Conservation (phyloP, 2,888 invertebrate genomes). For the Idaea biselata region DNA sequence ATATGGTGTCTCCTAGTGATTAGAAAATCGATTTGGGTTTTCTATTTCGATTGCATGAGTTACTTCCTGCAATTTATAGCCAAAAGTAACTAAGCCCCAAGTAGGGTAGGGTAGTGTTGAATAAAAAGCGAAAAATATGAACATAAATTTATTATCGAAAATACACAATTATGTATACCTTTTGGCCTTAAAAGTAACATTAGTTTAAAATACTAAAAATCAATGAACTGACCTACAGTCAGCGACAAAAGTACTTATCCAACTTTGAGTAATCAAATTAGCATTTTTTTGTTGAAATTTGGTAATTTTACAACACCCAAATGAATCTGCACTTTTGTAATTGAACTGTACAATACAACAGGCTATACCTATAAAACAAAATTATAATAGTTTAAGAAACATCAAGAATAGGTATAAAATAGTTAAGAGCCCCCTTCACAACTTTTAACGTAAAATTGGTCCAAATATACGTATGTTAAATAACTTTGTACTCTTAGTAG, state of each 20-base stretch:
- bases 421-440: conserved; percentile 1
- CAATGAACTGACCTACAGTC: conserved; percentile 48
- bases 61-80: too few relatives aligned
- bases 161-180: conserved; percentile 78
- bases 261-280: too few relatives aligned
- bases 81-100: too few relatives aligned
- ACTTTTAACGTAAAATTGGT: neutral
- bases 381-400: conserved; percentile 40
- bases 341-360: conserved; percentile 62
- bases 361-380: conserved; percentile 57
- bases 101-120: too few relatives aligned
- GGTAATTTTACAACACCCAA: too few relatives aligned
- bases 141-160: conserved; percentile 76
- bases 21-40: too few relatives aligned
- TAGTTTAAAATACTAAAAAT: conserved; percentile 72
- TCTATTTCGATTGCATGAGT: too few relatives aligned
- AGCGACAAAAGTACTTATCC: too few relatives aligned
- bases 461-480: neutral
- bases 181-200: conserved; percentile 76
- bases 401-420: conserved; percentile 35
- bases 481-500: too few relatives aligned
- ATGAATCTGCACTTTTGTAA: too few relatives aligned
- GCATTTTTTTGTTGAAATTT: too few relatives aligned
- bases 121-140: conserved; percentile 49
- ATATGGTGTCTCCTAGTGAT: too few relatives aligned